These are phyloP conservation scores for Leucoma salicis DNA, from an alignment of 2,888 invertebrate species.

Conservation along the genomic window DNA sequence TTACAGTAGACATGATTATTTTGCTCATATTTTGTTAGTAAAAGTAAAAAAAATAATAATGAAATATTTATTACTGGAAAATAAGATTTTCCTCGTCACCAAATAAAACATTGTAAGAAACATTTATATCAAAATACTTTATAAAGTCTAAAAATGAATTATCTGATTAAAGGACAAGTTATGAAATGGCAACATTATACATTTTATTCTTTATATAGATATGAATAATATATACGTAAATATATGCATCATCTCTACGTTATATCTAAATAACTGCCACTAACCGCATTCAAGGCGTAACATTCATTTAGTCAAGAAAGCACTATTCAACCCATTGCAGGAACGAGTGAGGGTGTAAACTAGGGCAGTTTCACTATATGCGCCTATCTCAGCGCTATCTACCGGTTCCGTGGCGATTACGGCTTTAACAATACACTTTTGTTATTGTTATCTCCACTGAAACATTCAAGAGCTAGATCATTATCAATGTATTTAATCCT, in stretches of 20 bases:
- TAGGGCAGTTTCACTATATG: constrained; percentile 47
- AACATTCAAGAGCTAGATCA: constrained; percentile 13
- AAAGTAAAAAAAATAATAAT: too few relatives aligned
- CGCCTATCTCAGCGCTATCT: constrained; percentile 44
- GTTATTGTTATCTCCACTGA: constrained; percentile 25
- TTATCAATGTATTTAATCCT: constrained; percentile 1
- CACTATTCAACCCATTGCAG: constrained; percentile 36
- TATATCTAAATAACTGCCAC: not conserved
- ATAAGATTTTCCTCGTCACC: too few relatives aligned
- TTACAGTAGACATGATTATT: too few relatives aligned
- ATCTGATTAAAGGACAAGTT: too few relatives aligned
- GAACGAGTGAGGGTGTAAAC: constrained; percentile 41
- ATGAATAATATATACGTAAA: too few relatives aligned
- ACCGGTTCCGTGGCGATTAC: constrained; percentile 49
- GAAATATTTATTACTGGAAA: too few relatives aligned
- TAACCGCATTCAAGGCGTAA: constrained; percentile 25
- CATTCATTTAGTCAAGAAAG: constrained; percentile 43
- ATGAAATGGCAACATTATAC: too few relatives aligned
- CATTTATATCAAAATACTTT: too few relatives aligned
- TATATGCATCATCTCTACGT: not conserved
- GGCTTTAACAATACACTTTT: constrained; percentile 48
- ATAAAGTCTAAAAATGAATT: too few relatives aligned
- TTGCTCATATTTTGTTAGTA: too few relatives aligned
- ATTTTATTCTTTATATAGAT: too few relatives aligned
- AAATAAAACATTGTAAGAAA: too few relatives aligned